Percentiles rank a stretch among this genome's conserved stretches.
Evolutionary conservation across 2,797 vertebrate species (phyloP).

Genomic region (Anguilla obscura): DNA sequence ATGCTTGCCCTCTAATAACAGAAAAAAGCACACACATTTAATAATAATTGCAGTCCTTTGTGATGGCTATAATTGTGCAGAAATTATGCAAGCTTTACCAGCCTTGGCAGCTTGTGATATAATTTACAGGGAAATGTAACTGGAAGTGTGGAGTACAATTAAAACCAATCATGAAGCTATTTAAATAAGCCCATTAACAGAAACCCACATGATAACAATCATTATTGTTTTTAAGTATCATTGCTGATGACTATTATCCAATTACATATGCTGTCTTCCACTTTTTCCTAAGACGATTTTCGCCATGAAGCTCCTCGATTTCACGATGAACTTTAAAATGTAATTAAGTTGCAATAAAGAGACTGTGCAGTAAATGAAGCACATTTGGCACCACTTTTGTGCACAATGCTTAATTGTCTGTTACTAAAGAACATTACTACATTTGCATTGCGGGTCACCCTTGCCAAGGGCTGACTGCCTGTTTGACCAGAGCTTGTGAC

Average conservation of each 20-base stretch:
- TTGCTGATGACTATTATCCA: slow-evolving; percentile 29
- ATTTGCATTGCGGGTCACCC: slow-evolving; percentile 42
- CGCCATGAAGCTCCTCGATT: slow-evolving; percentile 31
- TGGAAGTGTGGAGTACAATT: slow-evolving; percentile 16
- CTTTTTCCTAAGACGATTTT: slow-evolving; percentile 34
- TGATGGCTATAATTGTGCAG: slow-evolving; percentile 37
- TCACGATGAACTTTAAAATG: slow-evolving; percentile 38
- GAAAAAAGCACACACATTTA: background rate
- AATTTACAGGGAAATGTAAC: background rate
- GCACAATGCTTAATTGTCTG: slow-evolving; percentile 58
- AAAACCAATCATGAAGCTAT: slow-evolving; percentile 22
- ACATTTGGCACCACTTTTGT: slow-evolving; percentile 25
- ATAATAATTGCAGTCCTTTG: slow-evolving; percentile 19
- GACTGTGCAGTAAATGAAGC: slow-evolving; percentile 31
- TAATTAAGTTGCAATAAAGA: slow-evolving; percentile 31
- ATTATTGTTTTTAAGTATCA: slow-evolving; percentile 37
- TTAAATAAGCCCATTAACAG: slow-evolving; percentile 27
- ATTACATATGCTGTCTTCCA: slow-evolving; percentile 16
- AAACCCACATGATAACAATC: slow-evolving; percentile 29
- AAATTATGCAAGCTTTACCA: slow-evolving; percentile 21
- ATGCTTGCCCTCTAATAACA: slow-evolving; percentile 23
- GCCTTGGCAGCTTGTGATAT: background rate
- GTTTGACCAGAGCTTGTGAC: background rate
- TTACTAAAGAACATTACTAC: slow-evolving; percentile 47
- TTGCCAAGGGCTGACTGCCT: slow-evolving; percentile 18